These are phyloP conservation scores for Ischnura elegans DNA, from an alignment of 2,888 invertebrate species.

Conservation along the genomic window DNA sequence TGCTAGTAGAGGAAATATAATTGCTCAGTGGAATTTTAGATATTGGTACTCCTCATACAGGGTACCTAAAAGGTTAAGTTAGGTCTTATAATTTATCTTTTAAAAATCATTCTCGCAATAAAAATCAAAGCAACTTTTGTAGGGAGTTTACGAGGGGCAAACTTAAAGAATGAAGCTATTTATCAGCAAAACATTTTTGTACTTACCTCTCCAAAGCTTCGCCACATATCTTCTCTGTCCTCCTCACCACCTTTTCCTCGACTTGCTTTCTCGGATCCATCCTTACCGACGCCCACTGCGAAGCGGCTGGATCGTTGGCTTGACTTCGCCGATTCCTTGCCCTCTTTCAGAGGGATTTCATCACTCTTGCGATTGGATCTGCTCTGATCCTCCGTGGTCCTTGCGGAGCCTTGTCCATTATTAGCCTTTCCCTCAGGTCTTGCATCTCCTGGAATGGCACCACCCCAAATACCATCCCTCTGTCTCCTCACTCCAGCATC, in stretches of 20 bases:
- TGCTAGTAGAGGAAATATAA: too few relatives aligned
- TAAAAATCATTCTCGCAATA: too few relatives aligned
- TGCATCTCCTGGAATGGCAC: background rate
- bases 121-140: too few relatives aligned
- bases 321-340: background rate
- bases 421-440: background rate
- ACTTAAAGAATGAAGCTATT: background rate
- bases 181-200: too few relatives aligned
- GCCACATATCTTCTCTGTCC: background rate
- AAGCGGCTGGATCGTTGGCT: background rate
- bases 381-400: background rate
- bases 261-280: background rate
- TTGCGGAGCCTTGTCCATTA: background rate
- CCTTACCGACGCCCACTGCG: background rate
- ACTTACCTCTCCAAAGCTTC: background rate
- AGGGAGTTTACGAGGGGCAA: too few relatives aligned
- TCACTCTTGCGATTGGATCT: background rate
- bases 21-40: too few relatives aligned
- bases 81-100: too few relatives aligned
- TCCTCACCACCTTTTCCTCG: background rate
- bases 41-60: too few relatives aligned
- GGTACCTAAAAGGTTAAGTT: too few relatives aligned
- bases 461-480: background rate
- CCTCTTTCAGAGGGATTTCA: background rate
- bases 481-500: background rate